Conservation (phyloP, 2,797 vertebrate species). For the Nothura maculosa region DNA sequence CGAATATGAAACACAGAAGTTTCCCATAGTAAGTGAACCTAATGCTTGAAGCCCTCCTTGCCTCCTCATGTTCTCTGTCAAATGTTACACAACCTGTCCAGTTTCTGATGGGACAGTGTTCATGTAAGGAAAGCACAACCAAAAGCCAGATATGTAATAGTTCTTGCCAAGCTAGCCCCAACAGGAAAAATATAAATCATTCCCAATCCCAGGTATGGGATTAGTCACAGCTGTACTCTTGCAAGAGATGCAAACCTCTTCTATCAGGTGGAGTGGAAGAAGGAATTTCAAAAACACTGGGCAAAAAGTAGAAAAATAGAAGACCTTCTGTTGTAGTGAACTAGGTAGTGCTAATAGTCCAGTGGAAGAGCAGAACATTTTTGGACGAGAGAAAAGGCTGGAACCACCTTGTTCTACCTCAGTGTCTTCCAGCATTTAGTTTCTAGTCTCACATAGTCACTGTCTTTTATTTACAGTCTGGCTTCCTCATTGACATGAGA, state of each 20-base stretch:
- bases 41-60: background rate
- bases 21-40: background rate
- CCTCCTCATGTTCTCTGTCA: background rate
- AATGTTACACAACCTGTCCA: fast-evolving
- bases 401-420: background rate
- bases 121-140: background rate
- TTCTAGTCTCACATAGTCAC: background rate
- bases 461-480: background rate
- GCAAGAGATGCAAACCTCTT: background rate
- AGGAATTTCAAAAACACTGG: background rate
- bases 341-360: background rate
- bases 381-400: background rate
- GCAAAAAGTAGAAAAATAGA: background rate
- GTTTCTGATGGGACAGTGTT: background rate
- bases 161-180: background rate
- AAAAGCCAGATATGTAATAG: background rate
- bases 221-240: background rate
- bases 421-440: background rate
- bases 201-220: background rate
- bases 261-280: background rate
- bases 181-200: background rate
- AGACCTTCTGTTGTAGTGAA: background rate
- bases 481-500: slow-evolving; percentile 14
- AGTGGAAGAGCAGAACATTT: background rate
- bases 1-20: background rate